Evolutionary conservation across 2,113 vertebrate genomes (phyloP).

Genomic region (Laticauda colubrina): DNA sequence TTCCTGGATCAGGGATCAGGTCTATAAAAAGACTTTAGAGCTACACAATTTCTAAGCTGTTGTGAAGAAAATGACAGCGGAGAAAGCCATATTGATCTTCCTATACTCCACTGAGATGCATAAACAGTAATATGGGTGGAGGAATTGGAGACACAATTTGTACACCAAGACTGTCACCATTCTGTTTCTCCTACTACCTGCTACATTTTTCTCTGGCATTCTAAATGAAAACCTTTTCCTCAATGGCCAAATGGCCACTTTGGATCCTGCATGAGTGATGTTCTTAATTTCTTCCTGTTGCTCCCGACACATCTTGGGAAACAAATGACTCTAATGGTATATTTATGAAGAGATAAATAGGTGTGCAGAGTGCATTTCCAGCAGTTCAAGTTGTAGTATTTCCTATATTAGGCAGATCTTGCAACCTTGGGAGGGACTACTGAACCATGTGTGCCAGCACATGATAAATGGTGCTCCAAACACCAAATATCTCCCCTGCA

Average conservation of each 20-base stretch:
- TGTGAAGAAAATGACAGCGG: constrained; percentile 1
- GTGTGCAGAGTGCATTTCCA: neutral
- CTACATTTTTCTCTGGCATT: constrained; percentile 41
- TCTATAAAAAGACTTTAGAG: constrained; percentile 12
- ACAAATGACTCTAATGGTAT: constrained; percentile 42
- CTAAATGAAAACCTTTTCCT: constrained; percentile 52
- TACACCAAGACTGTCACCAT: constrained; percentile 25
- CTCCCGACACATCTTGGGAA: constrained; percentile 41
- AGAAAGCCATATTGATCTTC: constrained; percentile 42
- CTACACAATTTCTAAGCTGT: neutral
- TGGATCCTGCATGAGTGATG: constrained; percentile 46
- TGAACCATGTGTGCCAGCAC: constrained; percentile 11
- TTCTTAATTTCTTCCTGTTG: constrained; percentile 60
- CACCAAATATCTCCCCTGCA: constrained; percentile 34
- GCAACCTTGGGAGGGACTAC: constrained; percentile 39
- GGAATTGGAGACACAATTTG: neutral
- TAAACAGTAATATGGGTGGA: constrained; percentile 41
- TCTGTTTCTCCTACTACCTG: constrained; percentile 42
- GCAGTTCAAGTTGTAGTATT: constrained; percentile 34
- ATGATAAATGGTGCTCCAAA: constrained; percentile 34
- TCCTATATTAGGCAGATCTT: constrained; percentile 27
- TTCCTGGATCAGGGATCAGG: neutral
- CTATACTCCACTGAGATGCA: neutral
- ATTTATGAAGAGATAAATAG: constrained; percentile 55
- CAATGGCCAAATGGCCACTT: constrained; percentile 50